Base-by-base conservation (phyloP, 1,140 invertebrate species). In the Branchinecta lindahli region DNA sequence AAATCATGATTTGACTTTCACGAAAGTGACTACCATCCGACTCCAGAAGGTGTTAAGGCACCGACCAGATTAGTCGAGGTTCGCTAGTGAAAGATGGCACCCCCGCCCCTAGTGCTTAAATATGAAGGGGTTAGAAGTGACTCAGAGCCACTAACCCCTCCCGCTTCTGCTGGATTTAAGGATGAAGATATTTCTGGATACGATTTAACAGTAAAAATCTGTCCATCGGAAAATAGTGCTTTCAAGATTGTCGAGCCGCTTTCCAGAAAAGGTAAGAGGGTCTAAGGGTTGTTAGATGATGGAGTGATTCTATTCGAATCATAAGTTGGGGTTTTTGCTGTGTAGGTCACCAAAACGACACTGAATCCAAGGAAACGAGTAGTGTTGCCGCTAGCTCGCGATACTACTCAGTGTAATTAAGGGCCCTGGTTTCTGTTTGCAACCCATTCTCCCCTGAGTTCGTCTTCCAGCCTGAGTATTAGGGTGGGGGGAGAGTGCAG, bases 201-300 rank as follows among this genome's bases (percentile, higher is more conserved):
- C 33, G 33, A 33, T 33, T 33, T 33, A 33, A 33, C 18, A 61
- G 18, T 61, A 20, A 61, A 61, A 12, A 61, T 61, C 12, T 20
- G 52, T 20, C 52, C 52, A 20, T 61, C 52, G 12, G 52, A 61
- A 61, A 61, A 61, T 61, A 61, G 52, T 61, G 52, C 52, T 61
- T 61, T 61, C 18, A 61, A 20, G 18, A 20, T 61, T 61, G 12
- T 61, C 2, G 52, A 61, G 52, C 52, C 52, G 52, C 18, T 61
- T 12, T 15, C 12, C 18, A 61, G 18, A 61, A 61, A 20, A 61
- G 52, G 52, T 61, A 61, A 61, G 12, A 61, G 2, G 12, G 6
- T 33, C 1, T 1, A 33, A 33, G 5, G 33, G 33, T 3, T 33
- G 33, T 5, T 33, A 33, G n/a, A 33, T 33, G 5, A 1, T 33